A percentile compares a stretch with the other conserved stretches of the same genome.
These are phyloP conservation scores for Clitarchus hookeri DNA, from an alignment of 2,888 invertebrate genomes.

Conservation along the genomic window DNA sequence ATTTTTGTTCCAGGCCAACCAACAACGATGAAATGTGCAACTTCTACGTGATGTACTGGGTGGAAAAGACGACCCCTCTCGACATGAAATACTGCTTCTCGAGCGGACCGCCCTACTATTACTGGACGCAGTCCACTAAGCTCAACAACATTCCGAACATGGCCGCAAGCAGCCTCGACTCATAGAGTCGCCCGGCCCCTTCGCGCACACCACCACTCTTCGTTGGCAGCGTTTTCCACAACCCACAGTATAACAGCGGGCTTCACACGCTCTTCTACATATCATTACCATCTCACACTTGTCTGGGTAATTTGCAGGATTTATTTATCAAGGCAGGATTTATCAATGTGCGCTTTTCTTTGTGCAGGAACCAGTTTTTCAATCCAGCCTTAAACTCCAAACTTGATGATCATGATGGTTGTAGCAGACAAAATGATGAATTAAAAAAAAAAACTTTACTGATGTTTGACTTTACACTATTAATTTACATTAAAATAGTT, in stretches of 20 bases:
- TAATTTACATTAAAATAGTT: too few species aligned
- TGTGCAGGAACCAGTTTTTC: neutral
- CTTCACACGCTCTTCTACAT: neutral
- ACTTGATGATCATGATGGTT: neutral
- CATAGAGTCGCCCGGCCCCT: neutral
- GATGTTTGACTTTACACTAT: too few species aligned
- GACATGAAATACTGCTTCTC: conserved; percentile 82
- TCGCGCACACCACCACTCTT: neutral
- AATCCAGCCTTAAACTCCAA: neutral
- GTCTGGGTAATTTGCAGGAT: neutral
- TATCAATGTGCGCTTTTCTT: neutral
- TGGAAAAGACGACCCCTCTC: conserved; percentile 74
- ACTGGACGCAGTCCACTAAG: conserved; percentile 71
- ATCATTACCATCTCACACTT: neutral
- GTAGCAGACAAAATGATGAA: neutral
- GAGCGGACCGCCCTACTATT: conserved; percentile 81
- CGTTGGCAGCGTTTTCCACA: neutral
- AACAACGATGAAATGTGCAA: conserved; percentile 95
- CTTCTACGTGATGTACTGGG: conserved; percentile 93
- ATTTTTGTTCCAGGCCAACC: conserved; percentile 65
- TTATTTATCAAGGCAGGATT: neutral
- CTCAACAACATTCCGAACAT: conserved; percentile 76
- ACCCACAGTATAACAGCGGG: neutral
- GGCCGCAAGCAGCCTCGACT: conserved; percentile 64
- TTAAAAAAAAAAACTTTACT: too few species aligned